A percentile compares a stretch with the other conserved stretches of the same genome.
Evolutionary conservation across 2,797 vertebrate genomes (phyloP).

Genomic region (Anguilla pacifica): DNA sequence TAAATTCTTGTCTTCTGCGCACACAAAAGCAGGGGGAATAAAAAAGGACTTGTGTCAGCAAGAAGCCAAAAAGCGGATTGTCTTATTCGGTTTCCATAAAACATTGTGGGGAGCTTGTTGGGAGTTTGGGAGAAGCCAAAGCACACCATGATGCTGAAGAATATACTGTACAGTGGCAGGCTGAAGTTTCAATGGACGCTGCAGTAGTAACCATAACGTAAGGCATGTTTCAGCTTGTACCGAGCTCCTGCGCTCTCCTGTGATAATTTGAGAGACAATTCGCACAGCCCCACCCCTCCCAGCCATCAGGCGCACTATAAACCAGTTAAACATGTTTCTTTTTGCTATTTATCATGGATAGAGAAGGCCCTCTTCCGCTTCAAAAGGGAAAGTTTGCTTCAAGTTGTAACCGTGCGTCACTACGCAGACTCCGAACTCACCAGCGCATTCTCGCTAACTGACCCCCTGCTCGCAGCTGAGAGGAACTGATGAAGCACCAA

Average conservation of each 20-base stretch:
- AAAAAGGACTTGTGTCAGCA: slow-evolving; percentile 39
- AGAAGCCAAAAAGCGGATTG: slow-evolving; percentile 19
- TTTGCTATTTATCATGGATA: background rate
- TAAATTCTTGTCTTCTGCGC: slow-evolving; percentile 41
- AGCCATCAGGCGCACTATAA: background rate
- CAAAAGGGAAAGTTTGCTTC: slow-evolving; percentile 26
- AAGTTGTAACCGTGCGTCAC: slow-evolving; percentile 22
- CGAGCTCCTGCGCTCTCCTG: background rate
- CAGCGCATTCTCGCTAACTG: background rate
- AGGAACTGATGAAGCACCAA: background rate
- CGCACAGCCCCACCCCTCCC: background rate
- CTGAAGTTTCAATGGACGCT: background rate
- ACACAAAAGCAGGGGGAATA: slow-evolving; percentile 28
- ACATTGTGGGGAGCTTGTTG: background rate
- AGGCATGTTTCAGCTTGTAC: background rate
- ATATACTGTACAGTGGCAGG: background rate
- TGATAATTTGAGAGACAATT: background rate
- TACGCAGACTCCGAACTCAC: background rate
- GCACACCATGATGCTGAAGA: background rate
- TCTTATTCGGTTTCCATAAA: background rate
- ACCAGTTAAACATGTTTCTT: background rate
- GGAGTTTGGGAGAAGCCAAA: background rate
- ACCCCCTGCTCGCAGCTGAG: background rate
- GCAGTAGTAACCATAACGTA: background rate
- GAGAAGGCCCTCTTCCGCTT: background rate